Conservation (phyloP, 2,113 vertebrate species). For the Cardinalis cardinalis region DNA sequence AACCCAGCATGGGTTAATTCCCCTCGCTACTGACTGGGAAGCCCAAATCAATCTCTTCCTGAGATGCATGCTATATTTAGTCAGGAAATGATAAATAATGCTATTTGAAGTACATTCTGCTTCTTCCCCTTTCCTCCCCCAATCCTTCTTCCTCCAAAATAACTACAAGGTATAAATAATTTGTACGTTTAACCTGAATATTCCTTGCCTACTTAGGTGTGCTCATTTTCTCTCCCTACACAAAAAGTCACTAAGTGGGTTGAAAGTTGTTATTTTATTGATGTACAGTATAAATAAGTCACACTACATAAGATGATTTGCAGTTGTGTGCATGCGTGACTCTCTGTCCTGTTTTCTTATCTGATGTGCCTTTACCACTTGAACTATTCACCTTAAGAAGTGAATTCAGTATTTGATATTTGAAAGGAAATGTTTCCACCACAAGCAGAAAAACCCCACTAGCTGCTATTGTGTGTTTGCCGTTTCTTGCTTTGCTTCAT, state of each 20-base stretch:
- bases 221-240: background rate
- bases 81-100: constrained; percentile 63
- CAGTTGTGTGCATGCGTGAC: background rate
- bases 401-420: constrained; percentile 7
- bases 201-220: constrained; percentile 19
- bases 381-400: constrained; percentile 47
- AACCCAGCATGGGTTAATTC: constrained; percentile 52
- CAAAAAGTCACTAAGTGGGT: constrained; percentile 25
- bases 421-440: background rate
- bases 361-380: background rate
- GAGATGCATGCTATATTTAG: constrained; percentile 52
- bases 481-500: background rate
- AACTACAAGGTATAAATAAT: constrained; percentile 49
- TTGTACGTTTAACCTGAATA: constrained; percentile 38
- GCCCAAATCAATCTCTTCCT: constrained; percentile 52
- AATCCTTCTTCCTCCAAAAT: constrained; percentile 28
- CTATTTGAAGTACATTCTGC: constrained; percentile 39
- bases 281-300: constrained; percentile 50
- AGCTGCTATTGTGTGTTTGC: background rate
- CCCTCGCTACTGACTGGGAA: constrained; percentile 9
- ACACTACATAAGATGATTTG: constrained; percentile 23
- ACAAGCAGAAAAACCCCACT: background rate
- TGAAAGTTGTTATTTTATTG: constrained; percentile 58
- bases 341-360: constrained; percentile 4
- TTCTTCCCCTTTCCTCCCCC: constrained; percentile 19